Evolutionary conservation across 2,888 invertebrate species (phyloP).

Genomic region (Calameuta idolon): DNA sequence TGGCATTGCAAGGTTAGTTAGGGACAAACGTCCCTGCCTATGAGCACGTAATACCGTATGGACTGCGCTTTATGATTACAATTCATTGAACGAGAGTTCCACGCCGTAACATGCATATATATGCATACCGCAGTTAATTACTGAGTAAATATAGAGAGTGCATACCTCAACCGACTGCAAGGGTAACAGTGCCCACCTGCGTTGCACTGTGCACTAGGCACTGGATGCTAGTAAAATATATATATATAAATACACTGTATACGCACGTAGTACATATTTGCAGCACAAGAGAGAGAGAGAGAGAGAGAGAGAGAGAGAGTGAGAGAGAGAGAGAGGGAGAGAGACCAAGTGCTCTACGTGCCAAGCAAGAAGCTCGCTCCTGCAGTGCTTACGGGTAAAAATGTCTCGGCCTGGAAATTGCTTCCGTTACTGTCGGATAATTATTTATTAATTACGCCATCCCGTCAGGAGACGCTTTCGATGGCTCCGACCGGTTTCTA

Average conservation of each 20-base stretch:
- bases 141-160: slow-evolving; percentile 36
- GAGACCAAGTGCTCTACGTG: no score
- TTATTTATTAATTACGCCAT: slow-evolving; percentile 10
- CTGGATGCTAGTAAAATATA: not conserved
- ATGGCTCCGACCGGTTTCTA: no score
- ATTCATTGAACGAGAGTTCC: slow-evolving; percentile 34
- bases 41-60: not conserved
- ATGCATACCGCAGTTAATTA: slow-evolving; percentile 48
- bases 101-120: slow-evolving; percentile 35
- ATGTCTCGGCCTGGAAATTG: not conserved
- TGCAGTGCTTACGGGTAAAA: slow-evolving; percentile 9
- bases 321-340: no score
- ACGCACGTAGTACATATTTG: no score
- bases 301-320: no score
- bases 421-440: slow-evolving; percentile 12
- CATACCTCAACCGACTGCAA: slow-evolving; percentile 24
- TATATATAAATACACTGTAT: not conserved
- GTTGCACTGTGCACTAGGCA: slow-evolving; percentile 19
- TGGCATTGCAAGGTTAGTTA: slow-evolving; percentile 37
- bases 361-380: no score
- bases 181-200: slow-evolving; percentile 27
- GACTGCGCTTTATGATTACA: slow-evolving; percentile 23
- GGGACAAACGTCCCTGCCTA: slow-evolving; percentile 26
- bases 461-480: not conserved
- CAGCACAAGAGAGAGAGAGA: no score